Evolutionary conservation across 1,140 invertebrate genomes (phyloP).

Genomic region (Temnothorax nylanderi): DNA sequence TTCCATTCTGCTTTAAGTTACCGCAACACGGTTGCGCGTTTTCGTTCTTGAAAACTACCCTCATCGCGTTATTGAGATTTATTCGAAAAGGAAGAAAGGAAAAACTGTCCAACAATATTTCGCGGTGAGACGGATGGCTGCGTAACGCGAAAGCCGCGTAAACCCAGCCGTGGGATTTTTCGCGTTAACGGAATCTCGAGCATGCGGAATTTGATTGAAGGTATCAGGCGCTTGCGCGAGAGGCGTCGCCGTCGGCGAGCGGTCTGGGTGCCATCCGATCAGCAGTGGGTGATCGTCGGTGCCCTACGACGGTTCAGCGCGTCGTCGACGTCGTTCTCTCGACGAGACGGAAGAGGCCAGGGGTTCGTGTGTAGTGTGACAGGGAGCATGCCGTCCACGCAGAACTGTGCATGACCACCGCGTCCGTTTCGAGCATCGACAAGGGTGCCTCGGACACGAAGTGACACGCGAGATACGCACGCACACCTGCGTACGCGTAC

Average conservation of each 20-base stretch:
- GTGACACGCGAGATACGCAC: constrained; percentile 14
- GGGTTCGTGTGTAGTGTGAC: constrained; percentile 7
- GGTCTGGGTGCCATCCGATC: constrained; percentile 55
- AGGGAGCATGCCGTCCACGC: constrained; percentile 62
- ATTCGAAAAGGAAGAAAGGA: not conserved
- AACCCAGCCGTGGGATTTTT: not conserved
- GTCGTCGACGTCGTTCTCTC: constrained; percentile 22
- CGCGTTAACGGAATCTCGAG: constrained; percentile 65
- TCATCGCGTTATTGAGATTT: not conserved
- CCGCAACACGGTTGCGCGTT: not conserved
- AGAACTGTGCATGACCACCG: constrained; percentile 54
- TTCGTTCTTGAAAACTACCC: not conserved
- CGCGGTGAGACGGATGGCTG: not conserved
- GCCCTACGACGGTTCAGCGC: constrained; percentile 54
- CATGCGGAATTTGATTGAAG: constrained; percentile 76
- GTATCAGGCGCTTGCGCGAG: constrained; percentile 75
- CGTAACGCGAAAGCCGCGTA: constrained; percentile 3
- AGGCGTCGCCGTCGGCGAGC: constrained; percentile 37
- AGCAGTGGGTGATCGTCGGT: constrained; percentile 73
- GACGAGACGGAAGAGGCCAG: constrained; percentile 32
- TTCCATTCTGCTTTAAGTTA: not conserved
- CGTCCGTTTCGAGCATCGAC: constrained; percentile 19
- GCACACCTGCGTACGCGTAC: constrained; percentile 16
- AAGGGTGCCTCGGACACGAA: constrained; percentile 48
- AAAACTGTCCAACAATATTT: constrained; percentile 12